phyloP scores from a whole-genome alignment of 2,888 invertebrate genomes.

The Trachelus troglodyta region DNA sequence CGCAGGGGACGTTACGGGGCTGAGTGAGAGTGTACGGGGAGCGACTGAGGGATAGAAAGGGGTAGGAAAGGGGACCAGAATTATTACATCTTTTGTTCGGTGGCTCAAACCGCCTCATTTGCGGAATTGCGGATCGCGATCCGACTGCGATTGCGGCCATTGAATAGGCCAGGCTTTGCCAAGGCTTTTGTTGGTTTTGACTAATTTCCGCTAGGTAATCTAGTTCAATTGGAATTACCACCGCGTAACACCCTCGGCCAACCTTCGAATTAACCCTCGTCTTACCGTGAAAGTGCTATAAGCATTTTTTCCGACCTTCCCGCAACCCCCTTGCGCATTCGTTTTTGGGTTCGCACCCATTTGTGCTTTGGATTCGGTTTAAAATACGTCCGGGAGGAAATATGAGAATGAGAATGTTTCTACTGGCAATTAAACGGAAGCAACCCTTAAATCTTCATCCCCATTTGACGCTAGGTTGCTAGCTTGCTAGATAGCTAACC shows the following conservation, averaged over 20 bases:
- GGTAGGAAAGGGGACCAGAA: conserved; percentile 54
- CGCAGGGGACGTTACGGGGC: background rate
- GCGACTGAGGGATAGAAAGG: conserved; percentile 19
- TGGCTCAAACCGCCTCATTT: conserved; percentile 62
- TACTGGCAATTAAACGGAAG: conserved; percentile 5
- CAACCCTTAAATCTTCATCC: conserved; percentile 40
- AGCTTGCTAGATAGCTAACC: background rate
- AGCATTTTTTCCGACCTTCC: background rate
- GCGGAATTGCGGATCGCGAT: conserved; percentile 64
- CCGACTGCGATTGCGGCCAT: conserved; percentile 57
- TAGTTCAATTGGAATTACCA: conserved; percentile 46
- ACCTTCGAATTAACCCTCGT: background rate
- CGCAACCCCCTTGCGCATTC: background rate
- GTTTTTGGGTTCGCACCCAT: background rate
- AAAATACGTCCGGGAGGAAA: background rate
- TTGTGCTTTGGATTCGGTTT: background rate
- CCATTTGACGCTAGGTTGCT: conserved; percentile 30
- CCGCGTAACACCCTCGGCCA: conserved; percentile 2
- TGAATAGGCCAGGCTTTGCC: conserved; percentile 37
- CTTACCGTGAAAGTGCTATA: background rate
- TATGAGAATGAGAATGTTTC: background rate
- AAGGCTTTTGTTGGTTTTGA: conserved; percentile 59
- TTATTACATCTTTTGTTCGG: conserved; percentile 66
- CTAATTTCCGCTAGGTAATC: conserved; percentile 59
- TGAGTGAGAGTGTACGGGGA: conserved; percentile 12